phyloP scores from a whole-genome alignment of 1,140 invertebrate genomes.

The Muscidifurax raptorellus region DNA sequence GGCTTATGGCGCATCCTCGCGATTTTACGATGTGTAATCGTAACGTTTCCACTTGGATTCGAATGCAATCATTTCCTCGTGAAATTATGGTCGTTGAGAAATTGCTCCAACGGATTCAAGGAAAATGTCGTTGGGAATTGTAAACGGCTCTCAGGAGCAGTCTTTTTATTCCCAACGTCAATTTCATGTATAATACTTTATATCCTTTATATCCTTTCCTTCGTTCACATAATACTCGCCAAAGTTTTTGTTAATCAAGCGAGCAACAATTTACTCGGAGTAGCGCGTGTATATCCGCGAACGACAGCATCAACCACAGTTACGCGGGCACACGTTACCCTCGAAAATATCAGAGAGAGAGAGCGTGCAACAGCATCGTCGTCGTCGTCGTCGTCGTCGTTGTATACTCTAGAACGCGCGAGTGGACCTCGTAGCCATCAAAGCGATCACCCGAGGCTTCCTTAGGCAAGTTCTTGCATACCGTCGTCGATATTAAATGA shows the following conservation, averaged over 20 bases:
- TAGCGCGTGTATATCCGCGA: not conserved
- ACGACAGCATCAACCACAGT: conserved; percentile 6
- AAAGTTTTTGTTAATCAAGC: not conserved
- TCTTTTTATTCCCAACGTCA: not conserved
- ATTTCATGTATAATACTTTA: not conserved
- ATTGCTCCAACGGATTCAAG: conserved; percentile 23
- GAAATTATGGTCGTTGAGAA: conserved; percentile 47
- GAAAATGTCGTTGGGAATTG: conserved; percentile 43
- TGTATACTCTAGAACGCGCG: conserved; percentile 33
- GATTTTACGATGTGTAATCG: conserved; percentile 51
- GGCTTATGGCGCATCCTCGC: conserved; percentile 48
- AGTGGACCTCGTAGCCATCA: conserved; percentile 70
- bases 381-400: too few species aligned
- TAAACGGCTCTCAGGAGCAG: not conserved
- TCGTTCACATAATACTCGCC: not conserved
- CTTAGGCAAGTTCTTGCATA: conserved; percentile 72
- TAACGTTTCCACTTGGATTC: conserved; percentile 51
- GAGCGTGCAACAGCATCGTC: not conserved
- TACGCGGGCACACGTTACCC: not conserved
- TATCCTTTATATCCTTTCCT: too few species aligned
- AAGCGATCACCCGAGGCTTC: conserved; percentile 74
- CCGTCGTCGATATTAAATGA: conserved; percentile 75
- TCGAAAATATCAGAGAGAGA: not conserved
- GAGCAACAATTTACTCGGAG: not conserved
- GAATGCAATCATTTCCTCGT: conserved; percentile 49